A percentile compares a stretch with the other conserved stretches of the same genome.
Conservation (phyloP, 2,888 invertebrate species). For the Erpobdella octoculata region DNA sequence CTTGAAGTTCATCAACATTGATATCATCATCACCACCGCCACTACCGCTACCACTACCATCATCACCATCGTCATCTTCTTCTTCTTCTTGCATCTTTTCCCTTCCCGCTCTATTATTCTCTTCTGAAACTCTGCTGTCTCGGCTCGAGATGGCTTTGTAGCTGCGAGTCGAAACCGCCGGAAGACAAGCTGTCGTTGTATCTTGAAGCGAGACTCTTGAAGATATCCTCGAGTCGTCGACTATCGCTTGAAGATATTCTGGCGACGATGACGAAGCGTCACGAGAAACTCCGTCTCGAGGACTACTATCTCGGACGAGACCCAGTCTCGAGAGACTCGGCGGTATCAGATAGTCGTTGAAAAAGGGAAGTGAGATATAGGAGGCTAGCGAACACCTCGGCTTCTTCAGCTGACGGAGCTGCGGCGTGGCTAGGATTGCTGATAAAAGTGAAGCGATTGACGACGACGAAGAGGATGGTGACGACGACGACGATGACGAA, state of each 20-base stretch:
- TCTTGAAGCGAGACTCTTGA: background rate
- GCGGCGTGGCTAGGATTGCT: background rate
- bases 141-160: background rate
- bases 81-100: background rate
- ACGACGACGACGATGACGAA: constrained; percentile 8
- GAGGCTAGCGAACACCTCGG: background rate
- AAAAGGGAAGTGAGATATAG: background rate
- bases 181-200: background rate
- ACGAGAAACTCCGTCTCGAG: background rate
- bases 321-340: no score
- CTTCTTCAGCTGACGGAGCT: background rate
- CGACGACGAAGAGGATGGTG: background rate
- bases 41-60: background rate
- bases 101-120: background rate
- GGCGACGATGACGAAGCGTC: background rate
- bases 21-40: background rate
- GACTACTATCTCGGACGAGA: no score
- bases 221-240: background rate
- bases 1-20: background rate
- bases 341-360: background rate
- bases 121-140: background rate
- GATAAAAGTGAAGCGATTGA: background rate
- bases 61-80: background rate
- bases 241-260: background rate
- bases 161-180: background rate